Evolutionary conservation across 2,797 vertebrate species (phyloP).

Genomic region (Hylomyscus alleni): DNA sequence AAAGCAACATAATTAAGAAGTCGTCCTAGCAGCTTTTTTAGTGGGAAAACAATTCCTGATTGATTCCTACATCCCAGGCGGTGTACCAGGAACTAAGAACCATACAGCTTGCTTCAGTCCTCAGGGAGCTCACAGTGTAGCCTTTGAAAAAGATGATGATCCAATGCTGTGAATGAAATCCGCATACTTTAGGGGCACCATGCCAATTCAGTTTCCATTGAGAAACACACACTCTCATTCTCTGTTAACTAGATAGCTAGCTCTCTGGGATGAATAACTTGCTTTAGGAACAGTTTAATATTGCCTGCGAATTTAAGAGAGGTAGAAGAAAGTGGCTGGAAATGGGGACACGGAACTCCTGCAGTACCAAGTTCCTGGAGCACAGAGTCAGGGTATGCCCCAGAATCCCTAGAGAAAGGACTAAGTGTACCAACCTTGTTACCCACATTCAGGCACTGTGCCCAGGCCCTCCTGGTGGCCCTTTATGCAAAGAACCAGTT

Average conservation of each 20-base stretch:
- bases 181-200: neutral
- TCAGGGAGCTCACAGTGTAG: neutral
- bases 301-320: neutral
- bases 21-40: neutral
- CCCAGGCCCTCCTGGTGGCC: neutral
- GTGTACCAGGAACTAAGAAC: neutral
- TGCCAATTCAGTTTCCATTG: neutral
- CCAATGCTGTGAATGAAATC: too few species aligned
- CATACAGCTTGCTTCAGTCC: neutral
- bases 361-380: neutral
- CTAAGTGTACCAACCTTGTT: neutral
- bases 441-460: neutral
- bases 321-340: neutral
- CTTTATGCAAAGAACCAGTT: slow-evolving; percentile 67
- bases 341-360: neutral
- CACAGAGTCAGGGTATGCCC: neutral
- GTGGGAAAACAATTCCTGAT: slow-evolving; percentile 17
- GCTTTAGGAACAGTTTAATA: neutral
- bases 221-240: neutral
- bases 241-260: neutral
- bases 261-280: neutral
- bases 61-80: neutral
- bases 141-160: neutral
- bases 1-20: neutral
- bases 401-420: neutral